Evolutionary conservation across 2,113 vertebrate species (phyloP).

Genomic region (Cygnus buccinator): DNA sequence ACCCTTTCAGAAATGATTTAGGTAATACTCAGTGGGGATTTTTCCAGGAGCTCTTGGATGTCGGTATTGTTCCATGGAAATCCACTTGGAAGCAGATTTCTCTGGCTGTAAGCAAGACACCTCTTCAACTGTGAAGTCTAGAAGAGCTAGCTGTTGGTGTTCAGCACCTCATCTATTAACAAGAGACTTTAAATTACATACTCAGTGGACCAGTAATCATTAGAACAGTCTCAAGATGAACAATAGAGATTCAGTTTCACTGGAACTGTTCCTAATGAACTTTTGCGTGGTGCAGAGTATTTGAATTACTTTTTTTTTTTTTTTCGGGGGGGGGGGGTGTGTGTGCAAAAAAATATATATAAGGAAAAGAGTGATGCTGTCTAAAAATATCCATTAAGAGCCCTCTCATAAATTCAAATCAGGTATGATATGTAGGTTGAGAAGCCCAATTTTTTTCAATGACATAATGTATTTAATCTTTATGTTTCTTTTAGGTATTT

Average conservation of each 20-base stretch:
- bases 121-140: not conserved
- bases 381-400: not conserved
- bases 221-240: conserved; percentile 39
- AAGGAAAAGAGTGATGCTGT: not conserved
- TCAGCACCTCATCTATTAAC: conserved; percentile 56
- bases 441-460: not conserved
- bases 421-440: not conserved
- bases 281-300: not conserved
- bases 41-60: conserved; percentile 52
- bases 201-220: conserved; percentile 56
- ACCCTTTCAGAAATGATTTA: not conserved
- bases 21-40: not conserved
- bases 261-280: conserved; percentile 63
- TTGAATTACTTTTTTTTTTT: conserved; percentile 36
- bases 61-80: conserved; percentile 47
- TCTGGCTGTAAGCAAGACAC: not conserved
- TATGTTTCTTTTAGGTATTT: conserved; percentile 50
- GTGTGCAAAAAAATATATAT: not conserved
- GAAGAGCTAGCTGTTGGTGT: conserved; percentile 41
- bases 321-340: too few species aligned
- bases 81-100: not conserved
- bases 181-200: conserved; percentile 63
- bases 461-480: conserved; percentile 36
- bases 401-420: not conserved
- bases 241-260: conserved; percentile 64